Percentiles rank a stretch among this genome's conserved stretches.
Conservation (phyloP, 2,113 vertebrate genomes). For the Tichodroma muraria region DNA sequence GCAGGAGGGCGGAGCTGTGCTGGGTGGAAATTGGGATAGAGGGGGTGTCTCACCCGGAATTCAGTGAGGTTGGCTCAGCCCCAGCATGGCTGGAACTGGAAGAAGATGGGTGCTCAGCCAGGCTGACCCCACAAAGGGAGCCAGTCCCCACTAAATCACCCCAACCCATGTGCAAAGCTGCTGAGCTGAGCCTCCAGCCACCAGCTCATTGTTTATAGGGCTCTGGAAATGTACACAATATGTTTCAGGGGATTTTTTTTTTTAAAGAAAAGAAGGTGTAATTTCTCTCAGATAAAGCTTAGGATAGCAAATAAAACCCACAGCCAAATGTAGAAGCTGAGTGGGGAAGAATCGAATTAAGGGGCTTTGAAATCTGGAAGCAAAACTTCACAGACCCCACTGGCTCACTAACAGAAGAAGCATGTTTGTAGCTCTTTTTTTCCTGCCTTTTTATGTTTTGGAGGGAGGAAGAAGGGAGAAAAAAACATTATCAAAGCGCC, state of each 20-base stretch:
- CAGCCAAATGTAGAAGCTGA: background rate
- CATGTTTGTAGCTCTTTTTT: background rate
- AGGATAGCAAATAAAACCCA: background rate
- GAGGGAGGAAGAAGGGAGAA: background rate
- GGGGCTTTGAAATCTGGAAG: slow-evolving; percentile 1
- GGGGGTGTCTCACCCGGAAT: background rate
- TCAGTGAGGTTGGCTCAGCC: background rate
- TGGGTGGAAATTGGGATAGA: background rate
- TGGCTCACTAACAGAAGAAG: background rate
- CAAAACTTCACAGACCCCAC: background rate
- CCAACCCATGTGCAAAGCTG: rapidly evolving
- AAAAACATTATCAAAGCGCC: background rate
- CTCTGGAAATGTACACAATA: background rate
- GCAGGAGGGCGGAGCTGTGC: background rate
- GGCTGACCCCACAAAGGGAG: background rate
- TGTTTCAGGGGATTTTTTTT: background rate
- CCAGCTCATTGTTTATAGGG: rapidly evolving
- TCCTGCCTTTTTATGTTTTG: slow-evolving; percentile 6
- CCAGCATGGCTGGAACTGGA: background rate
- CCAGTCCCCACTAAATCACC: background rate
- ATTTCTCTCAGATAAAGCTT: background rate
- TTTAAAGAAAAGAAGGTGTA: background rate
- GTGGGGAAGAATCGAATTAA: background rate
- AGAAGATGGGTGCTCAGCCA: background rate
- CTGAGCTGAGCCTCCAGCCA: background rate